A percentile compares a stretch with the other conserved stretches of the same genome.
Evolutionary conservation across 2,113 vertebrate genomes (phyloP).

Genomic region (Myrmecophaga tridactyla): DNA sequence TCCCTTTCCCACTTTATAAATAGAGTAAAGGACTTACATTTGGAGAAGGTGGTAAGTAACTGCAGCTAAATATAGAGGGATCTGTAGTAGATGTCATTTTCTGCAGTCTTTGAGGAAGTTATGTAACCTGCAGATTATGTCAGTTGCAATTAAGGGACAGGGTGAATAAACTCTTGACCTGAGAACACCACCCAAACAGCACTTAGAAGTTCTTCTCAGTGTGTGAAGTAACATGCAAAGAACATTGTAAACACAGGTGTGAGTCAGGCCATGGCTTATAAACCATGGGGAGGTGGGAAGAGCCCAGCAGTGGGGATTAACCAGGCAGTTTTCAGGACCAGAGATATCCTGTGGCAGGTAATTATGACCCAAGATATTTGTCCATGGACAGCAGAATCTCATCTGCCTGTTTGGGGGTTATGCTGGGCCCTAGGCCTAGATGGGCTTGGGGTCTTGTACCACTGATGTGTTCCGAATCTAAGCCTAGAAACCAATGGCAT

Average conservation of each 20-base stretch:
- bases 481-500: not conserved
- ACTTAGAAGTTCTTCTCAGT: not conserved
- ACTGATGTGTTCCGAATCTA: not conserved
- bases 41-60: not conserved
- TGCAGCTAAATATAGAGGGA: not conserved
- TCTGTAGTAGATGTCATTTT: not conserved
- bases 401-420: not conserved
- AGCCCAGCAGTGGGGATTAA: not conserved
- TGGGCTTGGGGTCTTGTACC: not conserved
- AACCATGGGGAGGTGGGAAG: not conserved
- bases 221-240: not conserved
- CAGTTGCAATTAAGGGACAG: not conserved
- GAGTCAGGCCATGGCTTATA: not conserved
- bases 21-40: not conserved
- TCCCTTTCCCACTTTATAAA: not conserved
- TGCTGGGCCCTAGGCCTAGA: not conserved
- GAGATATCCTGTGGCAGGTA: not conserved
- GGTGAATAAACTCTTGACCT: not conserved
- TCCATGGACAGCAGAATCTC: not conserved
- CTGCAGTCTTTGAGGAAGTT: slow-evolving; percentile 11
- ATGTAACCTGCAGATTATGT: not conserved
- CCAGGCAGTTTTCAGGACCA: not conserved
- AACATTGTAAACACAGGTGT: not conserved
- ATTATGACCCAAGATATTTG: not conserved
- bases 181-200: not conserved